phyloP scores from a whole-genome alignment of 2,113 vertebrate species.

The Nesogale talazaci region DNA sequence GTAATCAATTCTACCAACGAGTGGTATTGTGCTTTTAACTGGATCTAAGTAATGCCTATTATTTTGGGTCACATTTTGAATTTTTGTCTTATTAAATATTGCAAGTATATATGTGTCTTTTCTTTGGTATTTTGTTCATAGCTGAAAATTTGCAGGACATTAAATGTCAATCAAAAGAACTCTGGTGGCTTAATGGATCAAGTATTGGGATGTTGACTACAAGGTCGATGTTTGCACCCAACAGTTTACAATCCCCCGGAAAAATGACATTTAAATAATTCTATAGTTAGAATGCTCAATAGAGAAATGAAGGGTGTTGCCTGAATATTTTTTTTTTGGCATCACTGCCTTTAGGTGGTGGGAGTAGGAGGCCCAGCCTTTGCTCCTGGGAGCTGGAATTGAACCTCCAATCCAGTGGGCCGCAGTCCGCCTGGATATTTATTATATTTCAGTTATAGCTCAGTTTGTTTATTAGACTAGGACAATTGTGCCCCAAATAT shows the following conservation, averaged over 20 bases:
- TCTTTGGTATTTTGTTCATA: not conserved
- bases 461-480: constrained; percentile 30
- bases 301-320: not conserved
- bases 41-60: not conserved
- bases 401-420: too few species aligned
- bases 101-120: not conserved
- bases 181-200: too few species aligned
- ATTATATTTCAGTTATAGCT: not conserved
- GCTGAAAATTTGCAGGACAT: not conserved
- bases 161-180: constrained; percentile 1
- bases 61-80: constrained; percentile 11
- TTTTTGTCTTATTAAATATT: constrained; percentile 46
- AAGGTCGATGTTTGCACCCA: not conserved
- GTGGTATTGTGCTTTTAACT: not conserved
- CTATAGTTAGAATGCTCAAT: constrained; percentile 25
- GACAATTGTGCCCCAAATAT: constrained; percentile 14
- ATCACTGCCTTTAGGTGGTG: too few species aligned
- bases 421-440: too few species aligned
- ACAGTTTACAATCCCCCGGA: constrained; percentile 3
- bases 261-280: not conserved
- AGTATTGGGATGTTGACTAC: too few species aligned
- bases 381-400: too few species aligned
- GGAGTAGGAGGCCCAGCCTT: too few species aligned
- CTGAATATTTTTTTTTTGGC: not conserved
- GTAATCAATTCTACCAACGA: not conserved